Evolutionary conservation across 2,888 invertebrate species (phyloP), one percentile per base, ranked within the genome.

Genomic region (Athalia circularis): DNA sequence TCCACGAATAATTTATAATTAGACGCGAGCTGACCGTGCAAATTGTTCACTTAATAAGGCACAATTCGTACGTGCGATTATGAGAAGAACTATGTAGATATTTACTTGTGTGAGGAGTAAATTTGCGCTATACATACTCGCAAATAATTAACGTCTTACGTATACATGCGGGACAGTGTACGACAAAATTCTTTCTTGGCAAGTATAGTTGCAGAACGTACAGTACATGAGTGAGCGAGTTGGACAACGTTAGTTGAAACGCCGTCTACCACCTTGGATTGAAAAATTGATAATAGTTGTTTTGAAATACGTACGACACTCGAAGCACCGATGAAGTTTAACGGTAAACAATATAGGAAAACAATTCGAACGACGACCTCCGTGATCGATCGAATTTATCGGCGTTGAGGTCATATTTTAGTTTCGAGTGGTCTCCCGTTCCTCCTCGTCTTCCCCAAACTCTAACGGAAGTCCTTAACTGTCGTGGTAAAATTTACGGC

Each of bases 381-480:
- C 47, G 15, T 72, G 72, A 72, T 72, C 57, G 72, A 72, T 72
- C 72, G 59, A 59, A 47, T 59, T 72, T 72, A 72, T 72, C 59
- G 72, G 59, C 59, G 59, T 72, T 72, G 72, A 72, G 72, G 72
- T 72, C 8, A 72, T 72, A 72, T 72, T 72, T 72, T 72, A 72
- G 72, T 72, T 70, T 72, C 59, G 57, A 72, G 72, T 57, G 72
- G 29, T 29, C 29, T 29, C 29, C 29, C 29, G 29, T 29, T 29
- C 2, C 29, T 29, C 29, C 29, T 29, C 29, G 29, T 29, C 29
- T 29, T 72, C 57, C 45, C 72, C 45, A 59, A 72, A 72, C 72
- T 72, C 72, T 57, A 72, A 72, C 72, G 72, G 72, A 72, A 72
- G 59, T 59, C 72, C 72, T 72, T 72, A 59, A 72, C 72, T 72